A percentile compares a stretch with the other conserved stretches of the same genome.
phyloP scores from a whole-genome alignment of 1,140 invertebrate species.

The Bathynomus jamesi region DNA sequence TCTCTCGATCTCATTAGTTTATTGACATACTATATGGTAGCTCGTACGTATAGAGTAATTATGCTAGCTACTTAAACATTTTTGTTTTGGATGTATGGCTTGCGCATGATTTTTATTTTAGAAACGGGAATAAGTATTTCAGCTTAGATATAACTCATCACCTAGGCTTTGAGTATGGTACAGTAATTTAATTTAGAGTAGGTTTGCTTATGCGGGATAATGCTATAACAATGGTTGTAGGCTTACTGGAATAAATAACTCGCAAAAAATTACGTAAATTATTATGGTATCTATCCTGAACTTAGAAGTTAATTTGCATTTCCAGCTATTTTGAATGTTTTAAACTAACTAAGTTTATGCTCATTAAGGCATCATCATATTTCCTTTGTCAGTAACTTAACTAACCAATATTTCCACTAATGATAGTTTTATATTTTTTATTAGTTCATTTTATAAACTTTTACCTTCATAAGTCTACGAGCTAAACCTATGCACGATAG shows the following conservation, averaged over 20 bases:
- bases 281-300: not conserved
- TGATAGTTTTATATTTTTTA: not conserved
- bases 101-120: not conserved
- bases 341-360: not conserved
- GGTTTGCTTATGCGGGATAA: not conserved
- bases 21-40: not conserved
- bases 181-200: not conserved
- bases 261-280: not conserved
- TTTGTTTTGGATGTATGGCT: not conserved
- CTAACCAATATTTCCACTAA: not conserved
- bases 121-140: not conserved
- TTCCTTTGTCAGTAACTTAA: not conserved
- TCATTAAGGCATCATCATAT: not conserved
- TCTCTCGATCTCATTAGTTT: not conserved
- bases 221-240: not conserved
- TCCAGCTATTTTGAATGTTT: not conserved
- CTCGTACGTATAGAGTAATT: not conserved
- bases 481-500: not conserved
- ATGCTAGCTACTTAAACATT: not conserved
- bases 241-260: not conserved
- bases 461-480: not conserved
- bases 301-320: not conserved
- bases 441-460: not conserved
- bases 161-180: not conserved
- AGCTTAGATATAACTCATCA: not conserved